A percentile compares a stretch with the other conserved stretches of the same genome.
phyloP scores from a whole-genome alignment of 64 coral and sea anemone species.

The Pachyseris speciosa region DNA sequence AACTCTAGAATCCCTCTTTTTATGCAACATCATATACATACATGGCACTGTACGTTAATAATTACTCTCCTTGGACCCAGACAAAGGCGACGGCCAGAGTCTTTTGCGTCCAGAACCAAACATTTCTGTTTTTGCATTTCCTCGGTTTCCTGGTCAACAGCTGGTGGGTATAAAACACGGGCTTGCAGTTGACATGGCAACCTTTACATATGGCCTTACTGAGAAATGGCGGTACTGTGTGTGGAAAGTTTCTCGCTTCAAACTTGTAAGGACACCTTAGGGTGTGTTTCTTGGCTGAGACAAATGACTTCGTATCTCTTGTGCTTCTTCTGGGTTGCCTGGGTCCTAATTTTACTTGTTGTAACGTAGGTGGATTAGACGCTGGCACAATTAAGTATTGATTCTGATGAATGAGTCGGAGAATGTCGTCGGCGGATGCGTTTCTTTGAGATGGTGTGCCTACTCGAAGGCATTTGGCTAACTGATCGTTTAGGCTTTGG shows the following conservation, averaged over 20 bases:
- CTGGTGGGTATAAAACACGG: conserved; percentile 38
- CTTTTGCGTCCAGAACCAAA: neutral
- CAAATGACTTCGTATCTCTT: neutral
- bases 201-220: neutral
- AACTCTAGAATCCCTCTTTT: too few species aligned
- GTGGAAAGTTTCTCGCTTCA: neutral
- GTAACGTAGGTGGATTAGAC: neutral
- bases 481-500: too few species aligned
- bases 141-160: neutral
- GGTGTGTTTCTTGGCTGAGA: neutral
- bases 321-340: neutral
- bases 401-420: neutral
- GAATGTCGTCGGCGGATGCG: neutral
- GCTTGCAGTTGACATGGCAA: neutral
- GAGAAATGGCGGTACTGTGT: conserved; percentile 21
- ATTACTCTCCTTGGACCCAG: neutral
- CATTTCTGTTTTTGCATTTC: neutral
- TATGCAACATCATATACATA: too few species aligned
- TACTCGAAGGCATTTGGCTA: neutral
- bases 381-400: neutral
- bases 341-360: neutral
- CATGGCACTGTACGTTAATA: too few species aligned
- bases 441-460: neutral
- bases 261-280: conserved; percentile 8
- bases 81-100: conserved; percentile 8